These are phyloP conservation scores for Lucilia sericata DNA, from an alignment of 1,140 invertebrate genomes.

Conservation along the genomic window DNA sequence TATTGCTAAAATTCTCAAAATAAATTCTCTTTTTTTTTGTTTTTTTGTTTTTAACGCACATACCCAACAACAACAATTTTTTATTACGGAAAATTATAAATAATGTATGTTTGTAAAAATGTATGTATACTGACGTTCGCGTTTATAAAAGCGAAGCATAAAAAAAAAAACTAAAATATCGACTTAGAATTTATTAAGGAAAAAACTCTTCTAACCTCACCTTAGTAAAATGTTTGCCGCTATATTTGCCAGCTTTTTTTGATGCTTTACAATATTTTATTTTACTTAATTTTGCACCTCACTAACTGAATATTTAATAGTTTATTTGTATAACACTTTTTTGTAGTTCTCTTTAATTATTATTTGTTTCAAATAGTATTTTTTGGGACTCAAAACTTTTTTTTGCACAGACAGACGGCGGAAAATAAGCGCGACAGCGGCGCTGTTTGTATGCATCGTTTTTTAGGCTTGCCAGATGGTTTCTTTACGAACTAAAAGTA, in stretches of 20 bases:
- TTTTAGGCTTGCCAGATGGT: background rate
- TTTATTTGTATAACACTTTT: background rate
- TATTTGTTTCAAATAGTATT: background rate
- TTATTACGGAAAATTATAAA: background rate
- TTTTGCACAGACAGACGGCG: conserved; percentile 37
- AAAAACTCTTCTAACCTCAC: conserved; percentile 16
- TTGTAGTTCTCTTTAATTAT: background rate
- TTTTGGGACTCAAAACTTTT: conserved; percentile 23
- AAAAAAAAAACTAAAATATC: background rate
- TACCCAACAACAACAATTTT: background rate
- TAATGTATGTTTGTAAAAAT: background rate
- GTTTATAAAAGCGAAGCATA: background rate
- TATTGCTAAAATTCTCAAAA: background rate
- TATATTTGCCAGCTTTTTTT: background rate
- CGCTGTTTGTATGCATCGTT: too few relatives aligned
- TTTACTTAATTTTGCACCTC: background rate
- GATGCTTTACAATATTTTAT: background rate
- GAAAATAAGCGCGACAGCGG: conserved; percentile 20
- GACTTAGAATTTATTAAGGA: background rate
- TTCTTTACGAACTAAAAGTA: background rate
- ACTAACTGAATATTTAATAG: background rate
- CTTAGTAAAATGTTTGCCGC: background rate
- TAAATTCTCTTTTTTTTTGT: conserved; percentile 3
- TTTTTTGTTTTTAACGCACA: background rate
- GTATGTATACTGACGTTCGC: background rate